A percentile compares a stretch with the other conserved stretches of the same genome.
phyloP scores from a whole-genome alignment of 2,888 invertebrate genomes.

The Pyralis farinalis region DNA sequence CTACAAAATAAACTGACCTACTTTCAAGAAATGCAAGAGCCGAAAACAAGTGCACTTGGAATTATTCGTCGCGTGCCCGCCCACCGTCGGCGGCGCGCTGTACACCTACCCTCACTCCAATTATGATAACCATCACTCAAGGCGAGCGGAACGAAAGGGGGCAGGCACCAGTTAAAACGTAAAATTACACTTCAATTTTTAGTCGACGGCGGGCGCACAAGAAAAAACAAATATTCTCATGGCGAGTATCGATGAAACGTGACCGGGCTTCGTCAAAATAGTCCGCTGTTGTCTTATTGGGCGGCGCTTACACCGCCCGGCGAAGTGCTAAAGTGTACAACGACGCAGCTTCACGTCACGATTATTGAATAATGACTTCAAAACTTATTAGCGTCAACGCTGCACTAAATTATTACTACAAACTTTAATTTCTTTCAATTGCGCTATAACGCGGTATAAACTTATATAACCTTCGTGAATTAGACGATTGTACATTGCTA shows the following conservation, averaged over 20 bases:
- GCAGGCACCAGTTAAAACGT: constrained; percentile 78
- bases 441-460: constrained; percentile 29
- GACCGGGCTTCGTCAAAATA: constrained; percentile 80
- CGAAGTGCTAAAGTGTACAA: constrained; percentile 80
- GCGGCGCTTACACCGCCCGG: constrained; percentile 62
- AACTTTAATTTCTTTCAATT: constrained; percentile 28
- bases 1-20: constrained; percentile 8
- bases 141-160: constrained; percentile 80
- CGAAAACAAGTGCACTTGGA: constrained; percentile 25
- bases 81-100: constrained; percentile 54
- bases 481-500: constrained; percentile 16
- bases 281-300: constrained; percentile 74
- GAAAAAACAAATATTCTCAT: constrained; percentile 81
- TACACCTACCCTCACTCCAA: constrained; percentile 75
- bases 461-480: constrained; percentile 7
- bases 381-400: constrained; percentile 58
- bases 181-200: constrained; percentile 80
- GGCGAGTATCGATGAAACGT: constrained; percentile 78
- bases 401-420: constrained; percentile 46
- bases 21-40: constrained; percentile 6
- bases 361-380: constrained; percentile 73
- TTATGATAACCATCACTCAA: constrained; percentile 80
- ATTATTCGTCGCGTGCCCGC: constrained; percentile 55
- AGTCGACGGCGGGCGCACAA: constrained; percentile 71
- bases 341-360: constrained; percentile 70